Evolutionary conservation across 2,797 vertebrate genomes (phyloP).

Genomic region (Hydrophis major): DNA sequence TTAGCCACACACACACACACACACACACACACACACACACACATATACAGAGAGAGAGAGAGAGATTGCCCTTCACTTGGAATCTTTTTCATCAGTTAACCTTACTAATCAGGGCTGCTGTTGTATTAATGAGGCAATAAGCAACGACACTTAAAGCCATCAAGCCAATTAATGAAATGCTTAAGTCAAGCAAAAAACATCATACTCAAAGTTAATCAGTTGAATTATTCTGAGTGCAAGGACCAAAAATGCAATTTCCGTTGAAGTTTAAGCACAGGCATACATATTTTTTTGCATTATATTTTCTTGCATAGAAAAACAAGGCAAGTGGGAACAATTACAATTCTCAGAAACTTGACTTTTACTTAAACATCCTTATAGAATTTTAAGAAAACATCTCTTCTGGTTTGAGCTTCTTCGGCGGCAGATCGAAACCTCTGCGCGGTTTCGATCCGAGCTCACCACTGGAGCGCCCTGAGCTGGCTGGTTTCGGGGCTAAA

Average conservation of each 20-base stretch:
- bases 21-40: neutral
- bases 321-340: neutral
- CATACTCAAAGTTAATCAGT: neutral
- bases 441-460: too few relatives aligned
- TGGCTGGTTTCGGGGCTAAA: too few relatives aligned
- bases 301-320: neutral
- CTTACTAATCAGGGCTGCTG: neutral
- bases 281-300: neutral
- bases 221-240: neutral
- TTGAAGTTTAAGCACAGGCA: too few relatives aligned
- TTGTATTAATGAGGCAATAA: neutral
- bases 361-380: neutral
- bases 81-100: rapidly evolving
- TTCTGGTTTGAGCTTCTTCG: too few relatives aligned
- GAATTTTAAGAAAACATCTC: too few relatives aligned
- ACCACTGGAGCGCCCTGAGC: too few relatives aligned
- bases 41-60: too few relatives aligned
- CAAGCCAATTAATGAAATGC: neutral
- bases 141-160: rapidly evolving
- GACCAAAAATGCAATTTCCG: neutral
- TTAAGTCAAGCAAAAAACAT: constrained; percentile 7
- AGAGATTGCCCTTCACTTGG: neutral
- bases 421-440: too few relatives aligned
- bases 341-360: neutral
- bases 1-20: neutral